Evolutionary conservation across 2,797 vertebrate species (phyloP).

Genomic region (Scolopax bukidnonensis): DNA sequence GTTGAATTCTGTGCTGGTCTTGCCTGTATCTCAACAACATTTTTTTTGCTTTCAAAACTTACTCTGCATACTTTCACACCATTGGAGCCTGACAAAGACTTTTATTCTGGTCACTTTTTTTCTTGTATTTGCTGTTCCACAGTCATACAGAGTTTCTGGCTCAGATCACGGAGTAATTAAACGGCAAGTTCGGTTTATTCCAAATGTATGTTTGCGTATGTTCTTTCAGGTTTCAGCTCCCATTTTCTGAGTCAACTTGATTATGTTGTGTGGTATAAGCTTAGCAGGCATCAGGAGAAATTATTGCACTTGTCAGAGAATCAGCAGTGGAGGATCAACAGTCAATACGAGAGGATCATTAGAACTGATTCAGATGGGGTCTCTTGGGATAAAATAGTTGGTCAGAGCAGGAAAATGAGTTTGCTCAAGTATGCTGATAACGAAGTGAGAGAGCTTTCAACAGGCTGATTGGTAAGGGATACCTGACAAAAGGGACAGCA

Average conservation of each 20-base stretch:
- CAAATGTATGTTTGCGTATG: background rate
- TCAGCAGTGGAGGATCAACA: background rate
- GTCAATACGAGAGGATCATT: constrained; percentile 24
- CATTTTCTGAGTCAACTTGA: background rate
- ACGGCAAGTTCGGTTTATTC: background rate
- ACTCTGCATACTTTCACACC: background rate
- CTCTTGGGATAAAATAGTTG: background rate
- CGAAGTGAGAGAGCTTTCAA: background rate
- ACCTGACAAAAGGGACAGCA: background rate
- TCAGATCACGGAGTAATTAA: background rate
- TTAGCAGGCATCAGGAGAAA: background rate
- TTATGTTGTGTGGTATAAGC: constrained; percentile 3
- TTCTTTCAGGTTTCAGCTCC: background rate
- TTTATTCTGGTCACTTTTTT: background rate
- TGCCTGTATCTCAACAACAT: background rate
- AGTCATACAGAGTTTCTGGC: background rate
- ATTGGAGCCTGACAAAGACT: background rate
- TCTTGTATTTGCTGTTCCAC: background rate
- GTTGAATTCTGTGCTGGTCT: background rate
- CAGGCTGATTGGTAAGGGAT: background rate
- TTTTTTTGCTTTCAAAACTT: background rate
- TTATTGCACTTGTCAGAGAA: constrained; percentile 15
- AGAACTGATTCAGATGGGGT: background rate
- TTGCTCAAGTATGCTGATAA: background rate
- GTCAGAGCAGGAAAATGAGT: background rate